These are phyloP conservation scores for Leptinotarsa defecta DNA, from an alignment of 1,140 invertebrate species.

Conservation along the genomic window DNA sequence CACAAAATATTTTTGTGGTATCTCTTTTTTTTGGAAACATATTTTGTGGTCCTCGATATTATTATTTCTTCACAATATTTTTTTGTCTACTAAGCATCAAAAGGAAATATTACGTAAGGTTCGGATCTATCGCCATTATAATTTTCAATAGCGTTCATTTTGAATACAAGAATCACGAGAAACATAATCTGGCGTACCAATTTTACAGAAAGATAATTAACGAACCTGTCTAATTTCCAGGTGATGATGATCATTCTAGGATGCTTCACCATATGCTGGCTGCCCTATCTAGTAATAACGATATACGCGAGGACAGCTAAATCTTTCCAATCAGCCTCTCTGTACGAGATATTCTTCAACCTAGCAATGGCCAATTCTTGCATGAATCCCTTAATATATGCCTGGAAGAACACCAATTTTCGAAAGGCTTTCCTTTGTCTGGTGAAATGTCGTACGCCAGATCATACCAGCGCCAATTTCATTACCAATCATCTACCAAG, in stretches of 20 bases:
- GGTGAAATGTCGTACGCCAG: conserved; percentile 64
- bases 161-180: too few species aligned
- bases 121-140: too few species aligned
- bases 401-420: conserved; percentile 79
- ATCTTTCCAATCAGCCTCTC: conserved; percentile 58
- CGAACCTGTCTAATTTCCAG: conserved; percentile 55
- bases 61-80: too few species aligned
- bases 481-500: conserved; percentile 53
- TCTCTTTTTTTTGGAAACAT: too few species aligned
- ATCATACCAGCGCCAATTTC: conserved; percentile 41
- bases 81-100: too few species aligned
- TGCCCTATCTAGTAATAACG: conserved; percentile 72
- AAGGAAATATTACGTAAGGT: too few species aligned
- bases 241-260: conserved; percentile 74
- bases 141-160: too few species aligned
- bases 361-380: conserved; percentile 76
- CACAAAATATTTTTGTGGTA: too few species aligned
- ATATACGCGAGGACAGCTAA: conserved; percentile 64
- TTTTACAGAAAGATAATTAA: too few species aligned
- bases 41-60: too few species aligned
- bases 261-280: conserved; percentile 76
- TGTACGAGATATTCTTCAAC: conserved; percentile 71
- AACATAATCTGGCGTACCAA: too few species aligned
- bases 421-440: conserved; percentile 69
- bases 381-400: conserved; percentile 79